Evolutionary conservation across 2,888 invertebrate species (phyloP).

Genomic region (Brachypalpus laphriformis): DNA sequence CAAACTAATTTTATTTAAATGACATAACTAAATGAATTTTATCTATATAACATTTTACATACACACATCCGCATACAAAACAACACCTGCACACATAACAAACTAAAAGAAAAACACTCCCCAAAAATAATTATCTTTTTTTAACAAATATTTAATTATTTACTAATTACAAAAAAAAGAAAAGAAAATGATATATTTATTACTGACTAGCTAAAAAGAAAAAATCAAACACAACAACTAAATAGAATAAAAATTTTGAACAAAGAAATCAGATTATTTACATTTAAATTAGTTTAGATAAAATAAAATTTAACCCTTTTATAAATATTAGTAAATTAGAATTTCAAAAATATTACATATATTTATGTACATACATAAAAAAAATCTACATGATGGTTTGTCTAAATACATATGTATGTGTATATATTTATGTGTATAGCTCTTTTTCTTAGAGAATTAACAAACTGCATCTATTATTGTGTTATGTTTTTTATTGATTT

Average conservation of each 20-base stretch:
- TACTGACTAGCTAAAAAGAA: conserved; percentile 34
- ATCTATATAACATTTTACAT: conserved; percentile 30
- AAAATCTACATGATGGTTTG: conserved; percentile 58
- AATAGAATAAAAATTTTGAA: conserved; percentile 58
- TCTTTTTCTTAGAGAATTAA: conserved; percentile 48
- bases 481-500: conserved; percentile 50
- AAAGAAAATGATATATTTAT: conserved; percentile 54
- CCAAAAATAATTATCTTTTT: conserved; percentile 17
- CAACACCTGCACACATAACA: conserved; percentile 35
- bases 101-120: conserved; percentile 25
- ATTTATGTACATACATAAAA: conserved; percentile 45
- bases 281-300: conserved; percentile 67
- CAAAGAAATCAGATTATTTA: conserved; percentile 69
- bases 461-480: conserved; percentile 27
- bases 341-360: conserved; percentile 57
- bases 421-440: conserved; percentile 28
- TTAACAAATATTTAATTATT: conserved; percentile 54
- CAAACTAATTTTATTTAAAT: conserved; percentile 59
- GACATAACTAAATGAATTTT: conserved; percentile 26
- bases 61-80: conserved; percentile 25
- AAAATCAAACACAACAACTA: conserved; percentile 42
- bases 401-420: conserved; percentile 46
- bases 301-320: conserved; percentile 57
- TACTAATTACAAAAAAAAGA: conserved; percentile 39
- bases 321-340: conserved; percentile 51